Conservation (phyloP, 2,888 invertebrate species). For the Cerceris ruficornis region DNA sequence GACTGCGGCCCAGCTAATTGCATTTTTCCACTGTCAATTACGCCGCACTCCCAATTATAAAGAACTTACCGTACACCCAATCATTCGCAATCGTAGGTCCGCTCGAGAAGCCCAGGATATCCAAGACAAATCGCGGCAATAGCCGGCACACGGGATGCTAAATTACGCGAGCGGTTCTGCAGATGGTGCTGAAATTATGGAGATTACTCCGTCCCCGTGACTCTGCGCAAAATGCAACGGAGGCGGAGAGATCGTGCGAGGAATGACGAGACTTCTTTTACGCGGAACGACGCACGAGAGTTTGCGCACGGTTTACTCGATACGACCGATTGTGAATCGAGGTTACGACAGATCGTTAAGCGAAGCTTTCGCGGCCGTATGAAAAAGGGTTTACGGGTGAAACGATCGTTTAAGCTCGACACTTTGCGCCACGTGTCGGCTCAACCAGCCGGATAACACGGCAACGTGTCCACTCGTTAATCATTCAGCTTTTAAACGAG, state of each 20-base stretch:
- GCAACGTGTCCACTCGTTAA: constrained; percentile 12
- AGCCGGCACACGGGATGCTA: background rate
- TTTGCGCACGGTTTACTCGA: background rate
- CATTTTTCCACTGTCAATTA: no score
- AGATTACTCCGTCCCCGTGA: background rate
- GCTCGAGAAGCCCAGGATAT: no score
- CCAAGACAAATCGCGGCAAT: no score
- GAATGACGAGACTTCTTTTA: background rate
- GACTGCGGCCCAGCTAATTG: no score
- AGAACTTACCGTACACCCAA: no score
- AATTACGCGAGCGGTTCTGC: background rate
- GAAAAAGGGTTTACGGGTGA: constrained; percentile 28
- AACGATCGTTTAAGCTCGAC: constrained; percentile 16
- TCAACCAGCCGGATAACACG: background rate
- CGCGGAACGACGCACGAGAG: constrained; percentile 5
- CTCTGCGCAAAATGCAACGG: no score
- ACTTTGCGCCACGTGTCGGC: background rate
- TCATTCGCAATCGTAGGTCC: no score
- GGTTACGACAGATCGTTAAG: constrained; percentile 56
- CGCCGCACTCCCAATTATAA: no score
- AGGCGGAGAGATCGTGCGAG: background rate
- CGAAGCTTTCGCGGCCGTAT: constrained; percentile 11
- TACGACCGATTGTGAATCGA: constrained; percentile 9
- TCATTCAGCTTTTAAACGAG: background rate
- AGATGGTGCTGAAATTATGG: constrained; percentile 1